Percentiles rank a stretch among this genome's conserved stretches.
phyloP scores from a whole-genome alignment of 2,113 vertebrate species.

The Aleadryas rufinucha region DNA sequence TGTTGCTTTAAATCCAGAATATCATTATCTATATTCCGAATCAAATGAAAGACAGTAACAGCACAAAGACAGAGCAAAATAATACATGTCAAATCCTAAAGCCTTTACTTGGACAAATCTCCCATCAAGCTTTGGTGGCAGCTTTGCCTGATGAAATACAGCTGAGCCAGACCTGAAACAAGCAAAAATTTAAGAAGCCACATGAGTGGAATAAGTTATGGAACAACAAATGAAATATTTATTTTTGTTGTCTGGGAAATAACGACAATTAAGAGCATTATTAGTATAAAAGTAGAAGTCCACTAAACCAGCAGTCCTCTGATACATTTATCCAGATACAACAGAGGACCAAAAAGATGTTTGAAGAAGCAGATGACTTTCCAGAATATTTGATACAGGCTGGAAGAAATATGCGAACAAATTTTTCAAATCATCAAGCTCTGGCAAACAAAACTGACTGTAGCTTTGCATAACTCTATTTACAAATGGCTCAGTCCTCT shows the following conservation, averaged over 20 bases:
- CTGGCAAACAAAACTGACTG: constrained; percentile 37
- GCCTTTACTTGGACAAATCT: constrained; percentile 1
- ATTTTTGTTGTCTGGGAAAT: background rate
- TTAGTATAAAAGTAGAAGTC: background rate
- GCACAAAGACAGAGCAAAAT: background rate
- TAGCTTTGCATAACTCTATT: constrained; percentile 17
- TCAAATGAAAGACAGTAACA: constrained; percentile 23
- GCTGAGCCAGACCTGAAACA: constrained; percentile 11
- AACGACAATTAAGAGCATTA: background rate
- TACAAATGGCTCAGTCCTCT: background rate
- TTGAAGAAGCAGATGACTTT: constrained; percentile 18
- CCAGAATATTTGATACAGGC: constrained; percentile 36
- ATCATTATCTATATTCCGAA: constrained; percentile 45
- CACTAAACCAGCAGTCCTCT: background rate
- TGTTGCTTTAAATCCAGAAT: constrained; percentile 46
- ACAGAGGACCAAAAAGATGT: background rate
- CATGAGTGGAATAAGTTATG: background rate
- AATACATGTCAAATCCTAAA: background rate
- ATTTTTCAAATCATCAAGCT: constrained; percentile 18
- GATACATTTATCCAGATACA: background rate
- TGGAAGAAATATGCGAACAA: background rate
- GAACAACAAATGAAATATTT: background rate
- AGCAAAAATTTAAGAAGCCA: background rate
- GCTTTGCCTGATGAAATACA: background rate
- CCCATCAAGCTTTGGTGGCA: background rate